A percentile compares a stretch with the other conserved stretches of the same genome.
phyloP scores from a whole-genome alignment of 1,140 invertebrate genomes.

The Drosophila eugracilis region DNA sequence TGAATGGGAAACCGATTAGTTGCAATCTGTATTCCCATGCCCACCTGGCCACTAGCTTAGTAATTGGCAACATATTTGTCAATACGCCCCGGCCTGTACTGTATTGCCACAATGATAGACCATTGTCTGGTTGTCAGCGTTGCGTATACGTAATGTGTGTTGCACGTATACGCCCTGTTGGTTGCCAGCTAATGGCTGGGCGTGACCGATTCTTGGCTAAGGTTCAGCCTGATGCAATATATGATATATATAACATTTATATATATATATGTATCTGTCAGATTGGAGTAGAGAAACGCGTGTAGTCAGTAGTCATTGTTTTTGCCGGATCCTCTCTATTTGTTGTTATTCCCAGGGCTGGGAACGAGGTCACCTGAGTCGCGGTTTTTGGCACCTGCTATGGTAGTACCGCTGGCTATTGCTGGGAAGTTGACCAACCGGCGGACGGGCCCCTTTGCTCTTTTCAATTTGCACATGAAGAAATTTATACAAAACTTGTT shows the following conservation, averaged over 20 bases:
- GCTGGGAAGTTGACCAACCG: slow-evolving; percentile 21
- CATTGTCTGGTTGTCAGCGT: slow-evolving; percentile 14
- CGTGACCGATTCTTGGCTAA: slow-evolving; percentile 30
- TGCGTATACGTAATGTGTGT: slow-evolving; percentile 50
- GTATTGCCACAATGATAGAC: slow-evolving; percentile 8
- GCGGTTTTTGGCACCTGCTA: slow-evolving; percentile 33
- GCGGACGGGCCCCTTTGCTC: background rate
- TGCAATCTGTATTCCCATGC: slow-evolving; percentile 13
- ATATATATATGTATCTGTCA: background rate
- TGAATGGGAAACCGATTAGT: background rate
- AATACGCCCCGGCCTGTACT: slow-evolving; percentile 11
- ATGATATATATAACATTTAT: slow-evolving; percentile 1
- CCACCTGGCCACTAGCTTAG: slow-evolving; percentile 12
- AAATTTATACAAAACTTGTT: background rate
- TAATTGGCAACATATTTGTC: slow-evolving; percentile 29
- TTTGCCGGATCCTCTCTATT: background rate
- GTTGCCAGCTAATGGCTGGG: slow-evolving; percentile 22
- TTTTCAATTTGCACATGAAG: background rate
- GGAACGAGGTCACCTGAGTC: slow-evolving; percentile 39
- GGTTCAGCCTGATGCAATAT: slow-evolving; percentile 44
- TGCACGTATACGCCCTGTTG: slow-evolving; percentile 21
- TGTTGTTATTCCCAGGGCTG: background rate
- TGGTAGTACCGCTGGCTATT: no score
- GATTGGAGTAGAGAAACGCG: background rate
- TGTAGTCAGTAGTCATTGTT: slow-evolving; percentile 22